Percentiles rank a stretch among this genome's conserved stretches.
These are phyloP conservation scores for Polydrusus pterygomalis DNA, from an alignment of 2,888 invertebrate species.

Conservation along the genomic window DNA sequence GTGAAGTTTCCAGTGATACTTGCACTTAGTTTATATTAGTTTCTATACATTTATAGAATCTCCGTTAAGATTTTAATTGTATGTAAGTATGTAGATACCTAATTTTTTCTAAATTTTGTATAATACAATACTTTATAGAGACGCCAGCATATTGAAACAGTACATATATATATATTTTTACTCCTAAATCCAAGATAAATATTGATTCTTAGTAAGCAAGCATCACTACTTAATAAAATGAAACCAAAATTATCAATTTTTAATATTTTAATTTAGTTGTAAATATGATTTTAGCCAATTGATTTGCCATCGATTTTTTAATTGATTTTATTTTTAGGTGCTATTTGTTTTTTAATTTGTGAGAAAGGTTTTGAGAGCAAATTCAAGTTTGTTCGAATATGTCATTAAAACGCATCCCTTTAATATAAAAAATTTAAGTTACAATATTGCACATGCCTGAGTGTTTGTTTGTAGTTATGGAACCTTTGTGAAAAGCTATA, in stretches of 20 bases:
- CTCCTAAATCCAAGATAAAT: background rate
- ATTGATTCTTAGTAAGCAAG: background rate
- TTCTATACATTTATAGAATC: slow-evolving; percentile 25
- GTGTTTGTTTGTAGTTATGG: too few relatives aligned
- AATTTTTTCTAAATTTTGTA: slow-evolving; percentile 27
- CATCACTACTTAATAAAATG: background rate
- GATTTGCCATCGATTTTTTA: slow-evolving; percentile 20
- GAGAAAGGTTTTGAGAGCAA: slow-evolving; percentile 10
- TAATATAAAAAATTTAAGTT: background rate
- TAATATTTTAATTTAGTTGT: slow-evolving; percentile 13
- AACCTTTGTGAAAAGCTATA: too few relatives aligned
- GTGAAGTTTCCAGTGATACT: too few relatives aligned
- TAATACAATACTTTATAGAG: background rate
- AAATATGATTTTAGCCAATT: slow-evolving; percentile 25
- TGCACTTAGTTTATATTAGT: too few relatives aligned
- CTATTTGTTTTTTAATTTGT: slow-evolving; percentile 32
- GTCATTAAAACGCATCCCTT: background rate
- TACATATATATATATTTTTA: too few relatives aligned
- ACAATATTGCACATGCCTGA: background rate
- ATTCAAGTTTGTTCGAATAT: background rate
- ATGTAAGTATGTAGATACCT: background rate
- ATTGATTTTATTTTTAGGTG: slow-evolving; percentile 26
- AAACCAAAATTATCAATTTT: slow-evolving; percentile 16
- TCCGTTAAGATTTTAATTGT: slow-evolving; percentile 27
- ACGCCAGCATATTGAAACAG: background rate